These are phyloP conservation scores for Tridacna gigas DNA, from an alignment of 2,888 invertebrate species.

Conservation along the genomic window DNA sequence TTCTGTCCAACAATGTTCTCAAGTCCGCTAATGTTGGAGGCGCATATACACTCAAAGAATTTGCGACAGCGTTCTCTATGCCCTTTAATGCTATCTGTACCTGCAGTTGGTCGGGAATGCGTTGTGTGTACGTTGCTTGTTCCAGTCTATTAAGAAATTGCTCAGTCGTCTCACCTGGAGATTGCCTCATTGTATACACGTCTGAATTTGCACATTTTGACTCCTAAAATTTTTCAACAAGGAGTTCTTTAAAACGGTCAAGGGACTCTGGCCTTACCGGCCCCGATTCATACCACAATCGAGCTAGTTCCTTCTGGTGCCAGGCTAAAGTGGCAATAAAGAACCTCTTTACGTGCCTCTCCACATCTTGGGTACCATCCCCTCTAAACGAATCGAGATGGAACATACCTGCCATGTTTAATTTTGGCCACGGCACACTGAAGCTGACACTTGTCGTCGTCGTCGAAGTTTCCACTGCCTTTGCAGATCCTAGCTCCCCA, in stretches of 20 bases:
- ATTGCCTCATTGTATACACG: neutral
- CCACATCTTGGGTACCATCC: slow-evolving; percentile 11
- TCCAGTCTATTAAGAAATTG: slow-evolving; percentile 7
- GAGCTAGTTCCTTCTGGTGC: neutral
- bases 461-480: neutral
- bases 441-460: neutral
- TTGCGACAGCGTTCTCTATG: neutral
- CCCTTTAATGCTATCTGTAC: slow-evolving; percentile 5
- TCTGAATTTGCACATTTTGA: neutral
- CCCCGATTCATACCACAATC: neutral
- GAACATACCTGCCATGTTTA: slow-evolving; percentile 2
- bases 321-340: neutral
- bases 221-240: neutral
- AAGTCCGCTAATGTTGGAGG: neutral
- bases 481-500: neutral
- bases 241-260: neutral
- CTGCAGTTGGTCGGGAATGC: neutral
- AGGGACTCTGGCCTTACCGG: neutral
- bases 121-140: neutral
- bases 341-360: neutral
- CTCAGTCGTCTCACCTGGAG: neutral
- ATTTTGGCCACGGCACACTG: neutral
- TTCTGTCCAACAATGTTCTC: neutral
- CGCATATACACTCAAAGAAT: neutral
- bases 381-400: neutral